Evolutionary conservation across 64 coral and sea anemone genomes (phyloP).

Genomic region (Dendronephthya gigantea): DNA sequence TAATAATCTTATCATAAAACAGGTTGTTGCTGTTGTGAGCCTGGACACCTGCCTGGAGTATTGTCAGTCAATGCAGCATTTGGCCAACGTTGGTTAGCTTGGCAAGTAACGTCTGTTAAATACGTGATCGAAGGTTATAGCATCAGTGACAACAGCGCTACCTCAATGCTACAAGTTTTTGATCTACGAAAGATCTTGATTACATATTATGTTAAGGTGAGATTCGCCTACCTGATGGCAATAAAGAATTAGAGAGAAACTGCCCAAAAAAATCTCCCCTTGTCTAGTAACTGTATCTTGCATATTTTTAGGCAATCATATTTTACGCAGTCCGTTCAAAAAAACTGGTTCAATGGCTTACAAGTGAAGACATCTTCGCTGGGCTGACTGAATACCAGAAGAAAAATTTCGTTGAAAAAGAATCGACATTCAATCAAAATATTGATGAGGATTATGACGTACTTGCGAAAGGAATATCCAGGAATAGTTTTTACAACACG

Average conservation of each 20-base stretch:
- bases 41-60: conserved; percentile 82
- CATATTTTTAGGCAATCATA: conserved; percentile 71
- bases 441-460: conserved; percentile 95
- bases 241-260: neutral
- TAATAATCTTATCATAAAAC: no score
- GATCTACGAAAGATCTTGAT: conserved; percentile 91
- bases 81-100: conserved; percentile 95
- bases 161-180: conserved; percentile 97
- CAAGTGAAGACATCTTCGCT: conserved; percentile 33
- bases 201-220: conserved; percentile 90
- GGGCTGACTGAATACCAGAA: conserved; percentile 42
- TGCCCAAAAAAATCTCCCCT: no score
- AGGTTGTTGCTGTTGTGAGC: conserved; percentile 95
- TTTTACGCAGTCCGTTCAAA: conserved; percentile 69
- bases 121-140: conserved; percentile 98
- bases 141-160: conserved; percentile 93
- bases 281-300: no score
- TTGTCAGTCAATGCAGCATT: conserved; percentile 85
- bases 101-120: conserved; percentile 85
- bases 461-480: conserved; percentile 60
- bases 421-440: conserved; percentile 80
- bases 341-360: conserved; percentile 74
- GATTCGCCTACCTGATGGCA: neutral
- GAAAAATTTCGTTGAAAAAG: conserved; percentile 52
- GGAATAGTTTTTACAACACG: conserved; percentile 56